Conservation (phyloP, 2,113 vertebrate species). For the Tenrec ecaudatus region DNA sequence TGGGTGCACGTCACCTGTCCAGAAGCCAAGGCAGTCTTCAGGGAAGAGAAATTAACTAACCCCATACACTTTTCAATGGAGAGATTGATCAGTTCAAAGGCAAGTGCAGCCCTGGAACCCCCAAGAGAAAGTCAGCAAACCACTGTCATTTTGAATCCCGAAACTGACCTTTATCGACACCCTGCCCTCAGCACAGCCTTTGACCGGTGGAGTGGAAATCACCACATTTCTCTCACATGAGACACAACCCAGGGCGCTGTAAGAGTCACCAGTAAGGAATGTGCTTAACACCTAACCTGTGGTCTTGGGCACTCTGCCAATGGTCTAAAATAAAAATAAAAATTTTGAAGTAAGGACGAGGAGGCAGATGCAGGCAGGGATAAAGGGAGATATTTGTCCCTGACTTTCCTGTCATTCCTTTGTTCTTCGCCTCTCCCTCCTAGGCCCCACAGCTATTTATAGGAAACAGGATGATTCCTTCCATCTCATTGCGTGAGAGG, state of each 20-base stretch:
- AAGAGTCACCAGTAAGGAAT: slow-evolving; percentile 63
- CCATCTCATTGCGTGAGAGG: slow-evolving; percentile 18
- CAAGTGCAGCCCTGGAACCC: neutral
- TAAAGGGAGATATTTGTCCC: neutral
- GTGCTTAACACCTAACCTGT: slow-evolving; percentile 51
- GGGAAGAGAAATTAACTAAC: neutral
- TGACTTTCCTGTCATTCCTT: neutral
- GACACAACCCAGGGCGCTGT: neutral
- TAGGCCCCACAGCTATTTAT: neutral
- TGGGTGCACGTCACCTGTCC: neutral
- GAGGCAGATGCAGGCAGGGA: neutral
- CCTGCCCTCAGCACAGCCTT: neutral
- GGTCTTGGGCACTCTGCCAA: slow-evolving; percentile 17
- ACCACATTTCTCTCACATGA: slow-evolving; percentile 64
- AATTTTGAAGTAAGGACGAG: neutral
- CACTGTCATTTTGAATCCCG: neutral
- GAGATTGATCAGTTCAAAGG: neutral
- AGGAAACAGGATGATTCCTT: slow-evolving; percentile 43
- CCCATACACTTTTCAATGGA: neutral
- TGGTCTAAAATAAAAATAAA: neutral
- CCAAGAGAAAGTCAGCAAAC: neutral
- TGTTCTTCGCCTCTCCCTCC: neutral
- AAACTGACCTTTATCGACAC: neutral
- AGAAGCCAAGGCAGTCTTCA: neutral
- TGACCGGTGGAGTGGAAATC: slow-evolving; percentile 65